A percentile compares a stretch with the other conserved stretches of the same genome.
These are phyloP conservation scores for Drosophila koepferae DNA, from an alignment of 2,888 invertebrate genomes.

Conservation along the genomic window DNA sequence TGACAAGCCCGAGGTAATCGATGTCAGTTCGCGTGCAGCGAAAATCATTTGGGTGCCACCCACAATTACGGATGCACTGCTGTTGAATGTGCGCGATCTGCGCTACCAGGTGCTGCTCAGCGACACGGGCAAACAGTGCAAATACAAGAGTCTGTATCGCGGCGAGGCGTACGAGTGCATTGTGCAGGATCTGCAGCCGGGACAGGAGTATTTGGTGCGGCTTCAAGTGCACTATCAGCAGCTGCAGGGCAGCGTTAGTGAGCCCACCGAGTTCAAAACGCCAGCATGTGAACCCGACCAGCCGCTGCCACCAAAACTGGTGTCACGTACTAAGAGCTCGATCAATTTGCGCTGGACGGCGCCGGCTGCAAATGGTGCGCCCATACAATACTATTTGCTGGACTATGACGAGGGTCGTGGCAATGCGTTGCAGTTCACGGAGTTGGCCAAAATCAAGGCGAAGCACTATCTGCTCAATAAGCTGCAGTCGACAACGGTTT, in stretches of 20 bases:
- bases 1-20: slow-evolving; percentile 92
- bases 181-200: slow-evolving; percentile 93
- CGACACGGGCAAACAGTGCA: slow-evolving; percentile 91
- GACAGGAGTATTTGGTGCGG: slow-evolving; percentile 94
- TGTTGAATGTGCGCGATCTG: slow-evolving; percentile 85
- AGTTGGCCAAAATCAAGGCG: slow-evolving; percentile 90
- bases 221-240: slow-evolving; percentile 91
- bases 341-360: slow-evolving; percentile 90
- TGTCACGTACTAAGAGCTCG: slow-evolving; percentile 89
- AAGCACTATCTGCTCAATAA: slow-evolving; percentile 91
- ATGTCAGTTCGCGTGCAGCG: slow-evolving; percentile 93
- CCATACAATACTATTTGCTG: slow-evolving; percentile 90
- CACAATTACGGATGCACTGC: slow-evolving; percentile 74
- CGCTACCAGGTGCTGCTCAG: slow-evolving; percentile 93
- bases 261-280: slow-evolving; percentile 92
- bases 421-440: slow-evolving; percentile 88
- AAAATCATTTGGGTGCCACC: slow-evolving; percentile 93
- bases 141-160: slow-evolving; percentile 93
- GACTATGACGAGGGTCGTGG: slow-evolving; percentile 91
- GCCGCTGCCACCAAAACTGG: slow-evolving; percentile 90
- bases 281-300: slow-evolving; percentile 93
- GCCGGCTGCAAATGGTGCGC: slow-evolving; percentile 92
- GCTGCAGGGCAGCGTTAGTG: slow-evolving; percentile 90
- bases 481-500: slow-evolving; percentile 91
- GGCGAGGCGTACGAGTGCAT: slow-evolving; percentile 91